A percentile compares a stretch with the other conserved stretches of the same genome.
These are phyloP conservation scores for Esox masquinongy DNA, from an alignment of 2,797 vertebrate species.

Conservation along the genomic window DNA sequence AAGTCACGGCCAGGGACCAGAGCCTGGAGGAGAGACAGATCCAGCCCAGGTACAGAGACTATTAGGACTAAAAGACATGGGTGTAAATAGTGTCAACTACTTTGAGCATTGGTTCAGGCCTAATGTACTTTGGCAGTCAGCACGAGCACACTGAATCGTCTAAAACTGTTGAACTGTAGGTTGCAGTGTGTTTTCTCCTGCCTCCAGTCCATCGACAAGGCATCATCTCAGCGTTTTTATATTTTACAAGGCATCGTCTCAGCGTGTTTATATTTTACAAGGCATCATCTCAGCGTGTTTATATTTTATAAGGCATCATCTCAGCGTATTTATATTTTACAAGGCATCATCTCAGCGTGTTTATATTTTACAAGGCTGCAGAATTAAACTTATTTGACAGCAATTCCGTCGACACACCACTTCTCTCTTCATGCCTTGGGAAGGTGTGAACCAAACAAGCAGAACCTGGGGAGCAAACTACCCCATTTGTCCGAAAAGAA, in stretches of 20 bases:
- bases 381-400: neutral
- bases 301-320: too few relatives aligned
- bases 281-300: too few relatives aligned
- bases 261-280: neutral
- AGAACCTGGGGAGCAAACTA: neutral
- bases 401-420: neutral
- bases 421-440: neutral
- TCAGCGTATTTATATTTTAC: neutral
- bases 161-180: too few relatives aligned
- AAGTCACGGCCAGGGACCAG: conserved; percentile 30
- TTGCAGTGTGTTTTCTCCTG: too few relatives aligned
- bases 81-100: neutral
- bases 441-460: neutral
- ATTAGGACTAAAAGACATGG: neutral
- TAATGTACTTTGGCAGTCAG: too few relatives aligned
- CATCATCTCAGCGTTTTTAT: too few relatives aligned
- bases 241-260: neutral
- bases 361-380: neutral
- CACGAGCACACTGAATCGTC: too few relatives aligned
- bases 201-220: too few relatives aligned
- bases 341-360: neutral
- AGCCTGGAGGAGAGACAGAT: conserved; percentile 58
- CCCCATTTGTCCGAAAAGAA: neutral
- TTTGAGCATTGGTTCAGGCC: neutral
- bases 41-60: conserved; percentile 72